These are phyloP conservation scores for Drosophila subobscura DNA, from an alignment of 1,140 invertebrate genomes.

Conservation along the genomic window DNA sequence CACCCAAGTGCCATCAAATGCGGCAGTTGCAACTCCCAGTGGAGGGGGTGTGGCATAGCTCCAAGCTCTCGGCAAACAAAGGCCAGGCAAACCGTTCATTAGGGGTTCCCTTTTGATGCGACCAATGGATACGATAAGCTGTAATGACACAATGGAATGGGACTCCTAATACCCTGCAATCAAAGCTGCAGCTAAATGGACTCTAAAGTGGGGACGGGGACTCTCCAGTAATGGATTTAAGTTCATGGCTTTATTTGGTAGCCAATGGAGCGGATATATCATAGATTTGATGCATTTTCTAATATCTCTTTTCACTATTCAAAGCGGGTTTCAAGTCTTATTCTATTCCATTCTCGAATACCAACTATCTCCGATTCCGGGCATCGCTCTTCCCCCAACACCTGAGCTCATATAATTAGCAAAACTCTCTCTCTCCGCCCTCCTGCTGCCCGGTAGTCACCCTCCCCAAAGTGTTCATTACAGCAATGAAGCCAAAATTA, in stretches of 20 bases:
- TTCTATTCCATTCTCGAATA: too few relatives aligned
- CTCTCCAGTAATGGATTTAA: too few relatives aligned
- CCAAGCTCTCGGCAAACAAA: conserved; percentile 26
- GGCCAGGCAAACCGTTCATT: conserved; percentile 21
- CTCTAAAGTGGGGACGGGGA: conserved; percentile 14
- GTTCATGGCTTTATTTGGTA: too few relatives aligned
- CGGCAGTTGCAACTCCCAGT: conserved; percentile 17
- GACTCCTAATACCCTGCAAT: conserved; percentile 10
- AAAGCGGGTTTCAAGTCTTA: too few relatives aligned
- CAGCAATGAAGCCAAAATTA: conserved; percentile 72
- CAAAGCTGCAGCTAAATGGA: conserved; percentile 9
- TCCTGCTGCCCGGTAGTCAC: not conserved
- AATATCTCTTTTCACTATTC: too few relatives aligned
- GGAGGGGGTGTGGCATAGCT: conserved; percentile 14
- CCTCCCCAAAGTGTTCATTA: conserved; percentile 62
- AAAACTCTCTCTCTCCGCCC: not conserved
- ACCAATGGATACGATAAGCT: conserved; percentile 5
- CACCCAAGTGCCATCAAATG: too few relatives aligned
- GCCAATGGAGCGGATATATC: too few relatives aligned
- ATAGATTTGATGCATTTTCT: too few relatives aligned
- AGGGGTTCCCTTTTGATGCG: conserved; percentile 1
- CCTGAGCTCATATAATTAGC: conserved; percentile 20
- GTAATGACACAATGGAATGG: conserved; percentile 41
- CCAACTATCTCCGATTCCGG: too few relatives aligned
- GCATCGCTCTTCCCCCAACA: not conserved